Evolutionary conservation across 2,113 vertebrate species (phyloP).

Genomic region (Cyprinus carpio): DNA sequence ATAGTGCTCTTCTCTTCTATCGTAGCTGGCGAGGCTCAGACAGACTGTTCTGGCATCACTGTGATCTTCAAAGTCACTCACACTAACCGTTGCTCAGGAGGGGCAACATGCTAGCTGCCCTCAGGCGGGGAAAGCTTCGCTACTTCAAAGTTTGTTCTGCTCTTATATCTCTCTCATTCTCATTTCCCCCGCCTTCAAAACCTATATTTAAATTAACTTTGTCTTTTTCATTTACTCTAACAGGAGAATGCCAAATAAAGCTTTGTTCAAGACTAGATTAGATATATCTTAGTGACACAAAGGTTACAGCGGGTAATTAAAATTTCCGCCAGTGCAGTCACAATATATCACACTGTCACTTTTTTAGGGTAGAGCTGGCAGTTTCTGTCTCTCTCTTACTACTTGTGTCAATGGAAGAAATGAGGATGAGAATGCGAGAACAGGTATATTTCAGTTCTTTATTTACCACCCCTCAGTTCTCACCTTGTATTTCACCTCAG

Average conservation of each 20-base stretch:
- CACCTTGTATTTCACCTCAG: slow-evolving; percentile 27
- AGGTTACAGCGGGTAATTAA: slow-evolving; percentile 55
- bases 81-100: slow-evolving; percentile 33
- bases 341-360: slow-evolving; percentile 44
- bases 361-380: slow-evolving; percentile 26
- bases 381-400: slow-evolving; percentile 3
- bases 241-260: not conserved
- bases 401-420: not conserved
- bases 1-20: slow-evolving; percentile 41
- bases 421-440: not conserved
- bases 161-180: slow-evolving; percentile 19
- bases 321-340: slow-evolving; percentile 46
- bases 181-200: not conserved
- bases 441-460: not conserved
- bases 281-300: slow-evolving; percentile 40
- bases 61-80: slow-evolving; percentile 56
- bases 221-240: slow-evolving; percentile 46
- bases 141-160: slow-evolving; percentile 57
- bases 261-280: slow-evolving; percentile 40
- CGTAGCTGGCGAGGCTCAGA: slow-evolving; percentile 53
- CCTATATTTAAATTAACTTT: slow-evolving; percentile 41
- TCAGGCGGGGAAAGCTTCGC: slow-evolving; percentile 50
- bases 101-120: slow-evolving; percentile 45
- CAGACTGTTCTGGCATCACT: slow-evolving; percentile 45
- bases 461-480: slow-evolving; percentile 1